Percentiles rank a stretch among this genome's conserved stretches.
phyloP scores from a whole-genome alignment of 2,113 vertebrate genomes.

The Corydoras sp. region DNA sequence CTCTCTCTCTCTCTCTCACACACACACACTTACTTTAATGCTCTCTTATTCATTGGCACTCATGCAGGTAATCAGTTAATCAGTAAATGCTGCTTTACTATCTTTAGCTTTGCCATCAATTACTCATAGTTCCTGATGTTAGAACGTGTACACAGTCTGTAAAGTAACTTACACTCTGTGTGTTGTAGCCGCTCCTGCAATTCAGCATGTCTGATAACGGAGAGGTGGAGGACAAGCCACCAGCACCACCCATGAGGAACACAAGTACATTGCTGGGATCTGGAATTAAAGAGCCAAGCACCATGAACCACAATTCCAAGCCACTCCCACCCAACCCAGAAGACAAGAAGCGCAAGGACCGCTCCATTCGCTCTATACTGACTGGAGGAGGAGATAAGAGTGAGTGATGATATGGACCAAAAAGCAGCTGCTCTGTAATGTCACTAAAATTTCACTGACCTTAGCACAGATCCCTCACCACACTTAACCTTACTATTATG shows the following conservation, averaged over 20 bases:
- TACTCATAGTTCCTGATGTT: no score
- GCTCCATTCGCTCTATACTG: slow-evolving; percentile 86
- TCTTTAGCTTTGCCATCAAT: no score
- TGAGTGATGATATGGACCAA: slow-evolving; percentile 53
- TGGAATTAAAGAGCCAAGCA: slow-evolving; percentile 75
- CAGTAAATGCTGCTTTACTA: no score
- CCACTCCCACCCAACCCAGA: slow-evolving; percentile 92
- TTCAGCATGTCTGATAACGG: slow-evolving; percentile 94
- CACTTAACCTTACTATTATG: no score
- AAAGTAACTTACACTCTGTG: neutral
- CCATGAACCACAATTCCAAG: slow-evolving; percentile 88
- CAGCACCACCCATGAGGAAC: slow-evolving; percentile 94
- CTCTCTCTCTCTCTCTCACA: no score
- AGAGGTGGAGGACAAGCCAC: slow-evolving; percentile 90
- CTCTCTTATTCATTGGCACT: no score
- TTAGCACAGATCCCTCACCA: no score
- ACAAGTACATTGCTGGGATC: slow-evolving; percentile 94
- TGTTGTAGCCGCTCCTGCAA: slow-evolving; percentile 47
- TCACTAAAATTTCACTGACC: neutral
- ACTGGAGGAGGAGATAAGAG: slow-evolving; percentile 87
- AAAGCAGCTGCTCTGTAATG: no score
- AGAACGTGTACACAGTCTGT: neutral
- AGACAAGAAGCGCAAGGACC: slow-evolving; percentile 90
- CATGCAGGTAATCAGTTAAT: no score
- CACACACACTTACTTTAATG: no score